A percentile compares a stretch with the other conserved stretches of the same genome.
These are phyloP conservation scores for Chaetophractus vellerosus DNA, from an alignment of 2,797 vertebrate species.

Conservation along the genomic window DNA sequence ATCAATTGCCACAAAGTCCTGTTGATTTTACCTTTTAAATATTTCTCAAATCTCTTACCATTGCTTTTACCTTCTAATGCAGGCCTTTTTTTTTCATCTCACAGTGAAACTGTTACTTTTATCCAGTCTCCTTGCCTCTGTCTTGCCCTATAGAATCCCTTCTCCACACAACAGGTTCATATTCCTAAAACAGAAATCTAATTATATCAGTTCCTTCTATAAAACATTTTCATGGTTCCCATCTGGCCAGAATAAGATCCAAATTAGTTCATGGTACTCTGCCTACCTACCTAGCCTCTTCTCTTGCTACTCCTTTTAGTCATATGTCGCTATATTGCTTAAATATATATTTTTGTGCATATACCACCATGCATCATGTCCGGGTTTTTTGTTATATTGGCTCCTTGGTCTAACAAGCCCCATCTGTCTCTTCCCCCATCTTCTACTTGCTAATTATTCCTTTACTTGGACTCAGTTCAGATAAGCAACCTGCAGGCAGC, in stretches of 20 bases:
- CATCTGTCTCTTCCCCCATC: fast-evolving
- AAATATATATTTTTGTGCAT: too few species aligned
- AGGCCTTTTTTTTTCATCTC: background rate
- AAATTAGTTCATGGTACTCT: background rate
- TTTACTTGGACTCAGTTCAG: background rate
- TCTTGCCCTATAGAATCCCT: background rate
- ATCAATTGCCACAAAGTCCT: background rate
- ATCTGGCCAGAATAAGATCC: background rate
- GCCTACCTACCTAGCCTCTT: background rate
- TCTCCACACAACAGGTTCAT: background rate
- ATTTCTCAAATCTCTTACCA: background rate
- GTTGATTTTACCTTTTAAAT: background rate
- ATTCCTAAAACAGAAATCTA: background rate
- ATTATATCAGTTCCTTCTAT: background rate
- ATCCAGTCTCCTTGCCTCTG: background rate
- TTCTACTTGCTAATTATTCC: background rate
- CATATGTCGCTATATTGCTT: background rate
- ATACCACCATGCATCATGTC: background rate
- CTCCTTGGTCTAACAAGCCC: background rate
- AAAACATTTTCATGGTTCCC: background rate
- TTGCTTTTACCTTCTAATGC: background rate
- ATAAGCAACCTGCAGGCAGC: background rate
- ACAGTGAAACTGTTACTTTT: background rate
- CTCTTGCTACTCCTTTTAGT: background rate
- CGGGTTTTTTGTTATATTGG: background rate